Base-by-base conservation (phyloP, 2,888 invertebrate genomes). In the Hirtodrosophila alboralis region DNA sequence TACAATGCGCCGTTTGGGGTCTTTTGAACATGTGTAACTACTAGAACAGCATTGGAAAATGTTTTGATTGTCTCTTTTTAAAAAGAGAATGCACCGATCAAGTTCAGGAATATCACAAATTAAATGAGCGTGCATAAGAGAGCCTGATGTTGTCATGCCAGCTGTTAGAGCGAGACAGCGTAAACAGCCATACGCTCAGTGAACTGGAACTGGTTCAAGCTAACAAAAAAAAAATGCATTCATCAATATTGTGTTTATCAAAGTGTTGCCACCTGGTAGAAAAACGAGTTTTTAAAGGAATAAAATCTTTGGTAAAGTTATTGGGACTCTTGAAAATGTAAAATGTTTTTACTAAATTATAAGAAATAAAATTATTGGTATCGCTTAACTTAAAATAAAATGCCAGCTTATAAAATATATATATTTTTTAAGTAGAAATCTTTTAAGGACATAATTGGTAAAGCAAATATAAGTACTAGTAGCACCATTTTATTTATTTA, bases 1-100 rank as follows among this genome's bases (percentile, higher is more conserved):
- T 72, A 74, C 75, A 38, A 38, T 49, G 34, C 61, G 36, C 34
- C 34, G 56, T 74, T 63, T 69, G 74, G 56, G 72, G 57, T 60
- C 47, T 64, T 74, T 69, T 57, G 64, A 68, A 60, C 70, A 64
- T 59, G 45, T 74, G 59, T 60, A 72, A 60, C 67, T 72, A 60
- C 67, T 72, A 60, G 53, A 54, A 59, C 51, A 59, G 44, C 43
- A 54, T 59, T 65, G n/a, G n/a, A n/a, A n/a, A 48, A 48, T 58
- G 59, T 45, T 58, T 69, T 70, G 58, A 47, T 58, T 59, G 27
- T 26, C 26, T 52, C 30, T 58, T 60, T 21, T 37, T 36, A 14
- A 13, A 27, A 49, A 52, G 37, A 63, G 30, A 21, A 38, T 26
- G 6, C 45, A 71, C 41, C 41, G 73, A 69, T 72, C 60, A 52